A percentile compares a stretch with the other conserved stretches of the same genome.
Conservation (phyloP, 2,113 vertebrate species). For the Opisthocomus hoazin region DNA sequence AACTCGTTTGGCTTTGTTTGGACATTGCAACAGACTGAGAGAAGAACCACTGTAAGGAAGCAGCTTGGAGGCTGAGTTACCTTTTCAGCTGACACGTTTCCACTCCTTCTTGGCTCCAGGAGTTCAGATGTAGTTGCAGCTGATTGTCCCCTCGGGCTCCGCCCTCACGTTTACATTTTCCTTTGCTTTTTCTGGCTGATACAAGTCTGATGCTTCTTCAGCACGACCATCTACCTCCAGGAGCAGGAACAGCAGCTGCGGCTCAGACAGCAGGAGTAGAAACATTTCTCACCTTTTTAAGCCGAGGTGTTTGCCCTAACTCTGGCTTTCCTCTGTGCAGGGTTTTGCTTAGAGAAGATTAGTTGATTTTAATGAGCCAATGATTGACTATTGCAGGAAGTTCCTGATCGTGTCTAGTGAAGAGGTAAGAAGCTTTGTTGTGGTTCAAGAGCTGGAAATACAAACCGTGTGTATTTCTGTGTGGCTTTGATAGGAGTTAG, state of each 20-base stretch:
- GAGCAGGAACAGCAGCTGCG: background rate
- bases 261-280: background rate
- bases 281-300: background rate
- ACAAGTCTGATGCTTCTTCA: slow-evolving; percentile 60
- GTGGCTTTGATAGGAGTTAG: background rate
- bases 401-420: background rate
- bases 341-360: background rate
- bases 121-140: slow-evolving; percentile 77
- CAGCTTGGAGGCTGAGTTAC: background rate
- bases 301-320: background rate
- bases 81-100: background rate
- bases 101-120: slow-evolving; percentile 22
- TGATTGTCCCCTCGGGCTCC: slow-evolving; percentile 57
- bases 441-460: background rate
- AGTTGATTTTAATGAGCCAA: background rate
- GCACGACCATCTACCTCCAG: slow-evolving; percentile 64
- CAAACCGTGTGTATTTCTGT: background rate
- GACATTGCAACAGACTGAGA: background rate
- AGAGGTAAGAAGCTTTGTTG: slow-evolving; percentile 48
- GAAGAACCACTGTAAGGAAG: background rate
- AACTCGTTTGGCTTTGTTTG: background rate
- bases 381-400: background rate
- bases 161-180: slow-evolving; percentile 85
- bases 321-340: background rate
- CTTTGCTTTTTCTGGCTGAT: slow-evolving; percentile 75